These are phyloP conservation scores for Nasonia oneida DNA, from an alignment of 2,888 invertebrate species.

Conservation along the genomic window DNA sequence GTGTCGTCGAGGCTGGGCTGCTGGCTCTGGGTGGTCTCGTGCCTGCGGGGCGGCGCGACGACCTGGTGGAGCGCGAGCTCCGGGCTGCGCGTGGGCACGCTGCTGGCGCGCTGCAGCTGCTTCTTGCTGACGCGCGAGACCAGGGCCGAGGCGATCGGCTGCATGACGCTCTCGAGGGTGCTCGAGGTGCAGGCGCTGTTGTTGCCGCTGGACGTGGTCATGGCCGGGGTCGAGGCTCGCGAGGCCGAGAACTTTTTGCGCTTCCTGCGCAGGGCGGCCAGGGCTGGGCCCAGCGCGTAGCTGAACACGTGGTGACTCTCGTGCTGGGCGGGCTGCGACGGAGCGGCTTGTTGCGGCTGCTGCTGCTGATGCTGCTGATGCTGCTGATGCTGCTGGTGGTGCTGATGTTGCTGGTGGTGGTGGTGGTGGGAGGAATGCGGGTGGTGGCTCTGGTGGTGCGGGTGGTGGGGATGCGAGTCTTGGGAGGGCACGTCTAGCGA, in stretches of 20 bases:
- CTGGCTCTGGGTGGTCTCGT: constrained; percentile 84
- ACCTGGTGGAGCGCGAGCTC: constrained; percentile 77
- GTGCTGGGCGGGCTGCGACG: constrained; percentile 47
- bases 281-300: constrained; percentile 79
- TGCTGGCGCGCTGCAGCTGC: constrained; percentile 85
- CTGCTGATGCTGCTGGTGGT: constrained; percentile 61
- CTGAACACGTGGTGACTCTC: constrained; percentile 75
- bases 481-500: constrained; percentile 80
- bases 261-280: constrained; percentile 89
- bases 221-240: constrained; percentile 83
- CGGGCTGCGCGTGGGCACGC: constrained; percentile 83
- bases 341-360: constrained; percentile 14
- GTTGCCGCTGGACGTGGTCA: constrained; percentile 79
- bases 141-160: constrained; percentile 65
- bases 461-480: constrained; percentile 70
- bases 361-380: constrained; percentile 52
- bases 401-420: constrained; percentile 64
- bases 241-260: constrained; percentile 92
- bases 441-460: constrained; percentile 67
- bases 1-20: constrained; percentile 79
- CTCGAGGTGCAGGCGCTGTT: constrained; percentile 69
- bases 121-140: constrained; percentile 69
- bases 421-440: constrained; percentile 67
- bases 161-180: constrained; percentile 61
- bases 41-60: constrained; percentile 78